Base-by-base conservation (phyloP, 1,140 invertebrate species). In the Brachystomella parvula region DNA sequence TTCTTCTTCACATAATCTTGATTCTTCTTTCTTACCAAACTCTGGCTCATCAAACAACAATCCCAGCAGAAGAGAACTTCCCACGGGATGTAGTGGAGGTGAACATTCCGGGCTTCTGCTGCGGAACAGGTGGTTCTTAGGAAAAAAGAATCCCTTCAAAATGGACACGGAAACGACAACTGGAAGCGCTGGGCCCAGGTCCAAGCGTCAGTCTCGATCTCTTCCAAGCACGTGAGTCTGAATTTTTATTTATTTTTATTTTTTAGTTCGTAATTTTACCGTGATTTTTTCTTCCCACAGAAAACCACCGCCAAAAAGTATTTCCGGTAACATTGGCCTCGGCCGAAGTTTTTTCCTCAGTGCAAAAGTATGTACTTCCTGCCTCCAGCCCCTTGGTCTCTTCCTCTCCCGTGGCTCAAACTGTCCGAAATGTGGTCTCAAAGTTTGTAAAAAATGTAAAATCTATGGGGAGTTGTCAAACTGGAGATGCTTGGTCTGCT, bases 391-490 rank as follows among this genome's bases (percentile, higher is more conserved):
- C n/a, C 24, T 62, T 15, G 60, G 60, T 9, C 60, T 62, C 26
- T 62, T 62, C 24, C 15, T 62, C 3, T 62, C 60, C 21, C 30
- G 60, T 17, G 60, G 60, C 30, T 39, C n/a, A 24, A 26, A 26
- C n/a, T 62, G 60, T 47, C 60, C 32, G 3, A 62, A 62, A 29
- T 62, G 60, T 29, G 60, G 60, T 12, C 31, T 62, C 30, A 62
- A 62, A 62, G 60, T 62, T 39, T 62, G 60, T 35, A 62, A 62
- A 44, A 62, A 62, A 32, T 62, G 60, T 35, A 62, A 62, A 47
- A 29, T 62, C 30, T 47, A 62, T 28, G 6, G 3, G 31, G 24
- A 35, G 3, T 15, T 32, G 2, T 29, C 60, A 15, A 17, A 15
- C 15, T 62, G 60, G 60, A 35, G 6, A 28, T 62, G 60, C 35